Evolutionary conservation across 2,797 vertebrate species (phyloP), one percentile per base, ranked within the genome.

Genomic region (Orientallactaga sibirica): DNA sequence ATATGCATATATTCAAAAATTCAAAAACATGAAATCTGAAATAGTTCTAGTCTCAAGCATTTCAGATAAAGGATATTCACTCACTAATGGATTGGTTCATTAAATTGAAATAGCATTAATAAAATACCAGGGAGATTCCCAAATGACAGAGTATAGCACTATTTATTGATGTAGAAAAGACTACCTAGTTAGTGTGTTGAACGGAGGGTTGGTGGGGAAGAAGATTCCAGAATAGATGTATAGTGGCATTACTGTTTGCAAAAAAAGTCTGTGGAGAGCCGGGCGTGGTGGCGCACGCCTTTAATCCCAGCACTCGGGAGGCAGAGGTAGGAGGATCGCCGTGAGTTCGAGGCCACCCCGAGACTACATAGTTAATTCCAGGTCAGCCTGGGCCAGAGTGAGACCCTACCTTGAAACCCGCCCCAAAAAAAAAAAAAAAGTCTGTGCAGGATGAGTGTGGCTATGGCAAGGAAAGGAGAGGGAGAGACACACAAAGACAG

Each of bases 181-280:
- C n/a, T 33, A 33, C 55, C 75, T 33, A 61, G 58, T 10, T 41
- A 79, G 77, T 41, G 33, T 12, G 10, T 7, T 55, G 29, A 27
- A 37, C 18, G 1, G 52, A 64, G 15, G 9, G 66, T 1, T 9
- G 10, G 9, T 25, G 0, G 0, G 0, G 1, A 0, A 18, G 29
- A 4, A 66, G 3, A 43, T 37, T 83, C 43, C 29, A 43, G 22
- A 52, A 41, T 1, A 48, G n/a, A 91, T 48, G 12, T 19, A 29
- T 0, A 43, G 11, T 5, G 5, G 19, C 55, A 55, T 74, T 43
- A 76, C 7, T 58, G 86, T 24, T 71, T 64, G 29, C 3, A 5
- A 29, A 87, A n/a, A 93, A 37, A 37, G 33, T 37, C 33, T 37
- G 33, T 37, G 33, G 33, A 37, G 33, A 37, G 33, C 33, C 33